Evolutionary conservation across 1,140 invertebrate genomes (phyloP).

Genomic region (Cydia splendana): DNA sequence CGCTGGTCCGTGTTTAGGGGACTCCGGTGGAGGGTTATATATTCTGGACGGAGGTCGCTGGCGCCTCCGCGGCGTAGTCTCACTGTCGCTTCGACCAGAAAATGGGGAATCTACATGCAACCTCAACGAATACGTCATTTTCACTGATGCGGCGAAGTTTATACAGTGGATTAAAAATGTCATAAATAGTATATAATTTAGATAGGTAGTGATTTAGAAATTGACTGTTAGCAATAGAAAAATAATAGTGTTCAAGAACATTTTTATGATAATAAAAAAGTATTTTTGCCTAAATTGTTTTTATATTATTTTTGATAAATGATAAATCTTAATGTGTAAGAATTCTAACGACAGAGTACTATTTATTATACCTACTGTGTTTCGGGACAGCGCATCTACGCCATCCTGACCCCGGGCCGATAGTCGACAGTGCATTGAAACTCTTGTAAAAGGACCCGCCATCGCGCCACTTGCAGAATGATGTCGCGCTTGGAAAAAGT

Average conservation of each 20-base stretch:
- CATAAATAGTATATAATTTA: slow-evolving; percentile 37
- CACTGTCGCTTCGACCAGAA: slow-evolving; percentile 61
- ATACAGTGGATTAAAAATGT: slow-evolving; percentile 62
- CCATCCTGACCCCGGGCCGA: no score
- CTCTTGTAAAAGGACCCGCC: no score
- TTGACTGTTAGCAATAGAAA: not conserved
- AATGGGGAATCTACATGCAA: slow-evolving; percentile 64
- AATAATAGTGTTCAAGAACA: not conserved
- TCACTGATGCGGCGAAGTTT: slow-evolving; percentile 72
- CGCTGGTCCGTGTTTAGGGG: slow-evolving; percentile 81
- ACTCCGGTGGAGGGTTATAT: slow-evolving; percentile 81
- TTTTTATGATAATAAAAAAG: not conserved
- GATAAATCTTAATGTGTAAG: no score
- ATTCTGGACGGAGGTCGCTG: slow-evolving; percentile 67
- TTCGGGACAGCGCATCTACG: no score
- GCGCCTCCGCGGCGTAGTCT: slow-evolving; percentile 77
- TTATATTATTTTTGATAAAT: not conserved
- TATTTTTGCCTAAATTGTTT: not conserved
- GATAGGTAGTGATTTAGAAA: not conserved
- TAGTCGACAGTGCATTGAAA: no score
- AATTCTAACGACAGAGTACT: no score
- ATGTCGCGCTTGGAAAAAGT: no score
- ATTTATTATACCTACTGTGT: no score
- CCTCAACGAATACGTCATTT: slow-evolving; percentile 71
- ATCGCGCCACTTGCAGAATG: no score